Conservation (phyloP, 2,113 vertebrate genomes). For the Bombycilla garrulus region DNA sequence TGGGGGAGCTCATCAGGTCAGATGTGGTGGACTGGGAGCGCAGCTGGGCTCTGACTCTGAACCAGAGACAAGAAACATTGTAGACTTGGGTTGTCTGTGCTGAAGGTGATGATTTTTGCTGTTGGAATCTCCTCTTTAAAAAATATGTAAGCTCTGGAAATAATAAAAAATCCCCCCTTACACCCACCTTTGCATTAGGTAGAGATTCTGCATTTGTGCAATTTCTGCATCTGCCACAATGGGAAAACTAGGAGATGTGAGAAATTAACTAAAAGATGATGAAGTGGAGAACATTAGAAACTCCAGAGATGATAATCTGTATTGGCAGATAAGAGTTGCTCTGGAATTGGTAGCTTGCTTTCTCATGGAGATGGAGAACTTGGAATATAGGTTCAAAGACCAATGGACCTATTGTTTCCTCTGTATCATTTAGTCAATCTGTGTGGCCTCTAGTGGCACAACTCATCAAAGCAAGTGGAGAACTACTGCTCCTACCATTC, state of each 20-base stretch:
- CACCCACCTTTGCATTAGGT: neutral
- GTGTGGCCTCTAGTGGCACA: neutral
- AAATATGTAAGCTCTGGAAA: neutral
- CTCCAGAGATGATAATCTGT: neutral
- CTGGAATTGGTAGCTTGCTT: neutral
- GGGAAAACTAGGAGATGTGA: neutral
- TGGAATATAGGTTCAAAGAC: neutral
- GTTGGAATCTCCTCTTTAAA: neutral
- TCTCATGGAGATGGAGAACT: neutral
- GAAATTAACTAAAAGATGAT: neutral
- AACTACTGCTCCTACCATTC: neutral
- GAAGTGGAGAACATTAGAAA: neutral
- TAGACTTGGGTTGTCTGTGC: neutral
- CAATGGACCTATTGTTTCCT: neutral
- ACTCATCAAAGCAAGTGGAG: neutral
- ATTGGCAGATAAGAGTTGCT: neutral
- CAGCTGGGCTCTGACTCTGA: neutral
- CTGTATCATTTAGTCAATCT: neutral
- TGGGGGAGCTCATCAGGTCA: neutral
- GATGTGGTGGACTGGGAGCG: neutral
- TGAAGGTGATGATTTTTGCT: neutral
- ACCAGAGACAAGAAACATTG: neutral
- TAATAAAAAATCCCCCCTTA: neutral
- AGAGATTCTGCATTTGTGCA: neutral
- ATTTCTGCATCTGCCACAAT: neutral